These are phyloP conservation scores for Thaleichthys pacificus DNA, from an alignment of 2,797 vertebrate species.

Conservation along the genomic window DNA sequence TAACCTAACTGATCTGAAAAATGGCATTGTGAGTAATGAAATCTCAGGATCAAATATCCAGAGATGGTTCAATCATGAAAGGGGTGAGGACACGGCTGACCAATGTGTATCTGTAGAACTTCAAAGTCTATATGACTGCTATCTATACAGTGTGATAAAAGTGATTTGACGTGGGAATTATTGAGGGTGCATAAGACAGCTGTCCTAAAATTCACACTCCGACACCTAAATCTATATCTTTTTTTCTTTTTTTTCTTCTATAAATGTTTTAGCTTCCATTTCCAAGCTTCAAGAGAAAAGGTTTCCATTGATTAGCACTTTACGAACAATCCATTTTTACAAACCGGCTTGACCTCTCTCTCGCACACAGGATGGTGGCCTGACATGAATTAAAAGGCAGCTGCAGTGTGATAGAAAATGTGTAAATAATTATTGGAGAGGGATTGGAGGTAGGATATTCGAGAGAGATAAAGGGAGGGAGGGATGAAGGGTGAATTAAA, in stretches of 20 bases:
- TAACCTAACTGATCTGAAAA: slow-evolving; percentile 11
- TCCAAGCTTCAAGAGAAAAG: slow-evolving; percentile 69
- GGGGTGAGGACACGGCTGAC: too few species aligned
- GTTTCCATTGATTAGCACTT: slow-evolving; percentile 80
- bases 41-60: neutral
- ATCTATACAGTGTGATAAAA: neutral
- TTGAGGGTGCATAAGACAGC: slow-evolving; percentile 48
- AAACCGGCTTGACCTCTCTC: slow-evolving; percentile 71
- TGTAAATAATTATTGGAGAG: slow-evolving; percentile 67
- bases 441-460: slow-evolving; percentile 66
- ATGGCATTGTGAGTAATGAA: neutral
- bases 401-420: slow-evolving; percentile 65
- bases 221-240: slow-evolving; percentile 34
- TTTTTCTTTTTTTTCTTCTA: slow-evolving; percentile 45
- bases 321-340: slow-evolving; percentile 76
- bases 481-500: slow-evolving; percentile 18
- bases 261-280: slow-evolving; percentile 63
- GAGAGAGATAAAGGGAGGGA: slow-evolving; percentile 2
- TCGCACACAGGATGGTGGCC: slow-evolving; percentile 33
- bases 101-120: neutral
- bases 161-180: slow-evolving; percentile 37
- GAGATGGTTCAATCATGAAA: neutral
- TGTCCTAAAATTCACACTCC: slow-evolving; percentile 49
- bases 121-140: slow-evolving; percentile 6
- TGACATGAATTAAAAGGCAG: slow-evolving; percentile 65